Base-by-base conservation (phyloP, 1,140 invertebrate species). In the Ceratosolen solmsi region DNA sequence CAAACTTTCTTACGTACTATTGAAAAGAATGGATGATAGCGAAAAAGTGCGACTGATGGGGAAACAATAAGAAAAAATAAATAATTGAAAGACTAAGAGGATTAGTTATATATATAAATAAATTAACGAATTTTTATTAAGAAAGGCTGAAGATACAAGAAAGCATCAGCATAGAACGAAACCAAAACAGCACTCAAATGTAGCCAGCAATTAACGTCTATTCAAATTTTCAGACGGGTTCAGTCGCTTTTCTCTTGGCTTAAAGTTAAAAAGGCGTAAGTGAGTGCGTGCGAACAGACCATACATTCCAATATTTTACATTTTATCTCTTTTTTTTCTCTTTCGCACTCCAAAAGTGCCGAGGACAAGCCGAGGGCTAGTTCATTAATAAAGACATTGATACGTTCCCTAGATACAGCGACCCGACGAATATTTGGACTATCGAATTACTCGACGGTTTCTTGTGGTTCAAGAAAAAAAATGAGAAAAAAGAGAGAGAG, bases 331-430 rank as follows among this genome's bases (percentile, higher is more conserved):
- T 11, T 27, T 30, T 22, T 49, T 33, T 71, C 22, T 46, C 27
- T 15, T 17, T 70, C 22, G 25, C 36, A 8, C 22, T n/a, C n/a
- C 36, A 17, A 70, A 70, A 41, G 20, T 49, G 13, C 25, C 33
- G 17, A 36, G 22, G 13, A 54, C 20, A 13, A 33, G 46, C 76
- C 38, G 46, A 11, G 72, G 70, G 17, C 46, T 72, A 80, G 83
- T 85, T 87, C 86, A 87, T 88, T 89, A 87, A 89, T 87, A 88
- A 87, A 89, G 85, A 86, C 86, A 87, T 88, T 86, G 84, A 87
- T 86, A 86, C 75, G 65, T 36, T 36, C 74, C 30, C 60, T 56
- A 73, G 77, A 76, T 83, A 79, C 38, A 46, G 30, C 36, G 17
- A 51, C 22, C 38, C 80, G 73, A 49, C 36, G 58, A 79, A 84